Evolutionary conservation across 2,797 vertebrate species (phyloP), one percentile per base, ranked within the genome.

Genomic region (Acanthopagrus latus): DNA sequence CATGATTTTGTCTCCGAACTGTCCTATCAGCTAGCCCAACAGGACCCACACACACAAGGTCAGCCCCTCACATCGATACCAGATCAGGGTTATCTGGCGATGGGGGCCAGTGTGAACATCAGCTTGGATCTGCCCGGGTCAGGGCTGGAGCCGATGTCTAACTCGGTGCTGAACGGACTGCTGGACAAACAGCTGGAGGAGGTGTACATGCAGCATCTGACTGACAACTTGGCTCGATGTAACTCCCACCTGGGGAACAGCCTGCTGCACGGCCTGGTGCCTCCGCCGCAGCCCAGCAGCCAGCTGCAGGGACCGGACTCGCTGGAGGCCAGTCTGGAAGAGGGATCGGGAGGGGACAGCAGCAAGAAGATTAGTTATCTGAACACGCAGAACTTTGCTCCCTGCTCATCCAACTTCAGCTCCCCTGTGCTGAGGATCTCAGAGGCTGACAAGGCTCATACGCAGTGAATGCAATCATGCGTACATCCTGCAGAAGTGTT

Each of bases 191-290:
- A 98, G 86, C 90, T 98, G 57, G 92, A 95, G 7, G 96, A 98
- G 89, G 92, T 98, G 21, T 98, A 98, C 68, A 95, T 97, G 74
- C 93, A 97, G 80, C 94, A 97, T 79, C 93, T 97, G 88, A 96
- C 97, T 54, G 97, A 98, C 77, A 96, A 94, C 81, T 79, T 97
- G 84, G 95, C 94, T 52, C 93, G 94, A 1, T 90, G 95, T 85
- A 79, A 88, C 94, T 85, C 93, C 82, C 76, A 87, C 71, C 29
- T 95, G 85, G 82, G 93, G 14, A 88, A 88, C 76, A 94, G 94
- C 75, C 86, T 95, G 51, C 87, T 95, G 81, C 90, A 81, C 0
- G 91, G 88, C 47, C 88, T 95, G 80, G 90, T 95, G 62, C 89
- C 86, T 0, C 93, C 87, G 0, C 90, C 89, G 0, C 88, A 89